Conservation (phyloP, 2,888 invertebrate genomes). For the Pseudococcus viburni region DNA sequence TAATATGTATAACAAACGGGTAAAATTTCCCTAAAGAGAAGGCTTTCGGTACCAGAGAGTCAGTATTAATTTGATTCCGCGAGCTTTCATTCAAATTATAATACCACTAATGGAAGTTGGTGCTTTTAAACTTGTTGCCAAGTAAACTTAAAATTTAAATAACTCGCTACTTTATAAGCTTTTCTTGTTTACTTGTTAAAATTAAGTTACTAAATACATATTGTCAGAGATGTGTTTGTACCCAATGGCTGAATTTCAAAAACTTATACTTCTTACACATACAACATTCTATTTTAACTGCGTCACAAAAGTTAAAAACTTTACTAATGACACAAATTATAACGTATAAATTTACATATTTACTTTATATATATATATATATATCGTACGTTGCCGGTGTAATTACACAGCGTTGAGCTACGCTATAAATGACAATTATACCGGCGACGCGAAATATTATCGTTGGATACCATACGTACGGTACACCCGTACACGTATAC, state of each 20-base stretch:
- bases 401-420: constrained; percentile 43
- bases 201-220: constrained; percentile 60
- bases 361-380: neutral
- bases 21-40: constrained; percentile 48
- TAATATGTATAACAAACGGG: constrained; percentile 41
- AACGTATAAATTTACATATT: constrained; percentile 53
- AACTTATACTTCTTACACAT: constrained; percentile 41
- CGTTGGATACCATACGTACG: constrained; percentile 2
- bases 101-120: constrained; percentile 66
- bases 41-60: constrained; percentile 59
- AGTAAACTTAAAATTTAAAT: constrained; percentile 62
- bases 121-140: constrained; percentile 66
- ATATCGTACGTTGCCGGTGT: neutral
- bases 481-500: neutral
- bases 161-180: constrained; percentile 57
- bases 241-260: constrained; percentile 55
- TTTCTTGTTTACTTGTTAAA: constrained; percentile 62
- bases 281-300: constrained; percentile 40
- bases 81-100: constrained; percentile 66
- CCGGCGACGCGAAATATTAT: constrained; percentile 11
- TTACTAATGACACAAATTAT: constrained; percentile 52
- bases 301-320: constrained; percentile 47
- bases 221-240: constrained; percentile 55
- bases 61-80: constrained; percentile 65
- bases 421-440: constrained; percentile 54